Conservation (phyloP, 2,888 invertebrate genomes). For the Caenorhabditis angaria region DNA sequence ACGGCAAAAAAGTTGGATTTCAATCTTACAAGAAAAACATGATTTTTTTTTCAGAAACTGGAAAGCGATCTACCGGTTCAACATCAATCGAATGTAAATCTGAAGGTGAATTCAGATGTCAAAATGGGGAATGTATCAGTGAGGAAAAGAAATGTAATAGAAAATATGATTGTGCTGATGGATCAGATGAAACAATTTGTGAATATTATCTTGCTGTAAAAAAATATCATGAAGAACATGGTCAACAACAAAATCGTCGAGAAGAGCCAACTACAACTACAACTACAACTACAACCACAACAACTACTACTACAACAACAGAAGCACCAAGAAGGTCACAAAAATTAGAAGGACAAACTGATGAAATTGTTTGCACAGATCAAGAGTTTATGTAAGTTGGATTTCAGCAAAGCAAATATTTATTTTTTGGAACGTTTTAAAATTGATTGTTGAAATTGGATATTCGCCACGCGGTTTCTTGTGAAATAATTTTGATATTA, state of each 20-base stretch:
- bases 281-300: constrained; percentile 1
- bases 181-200: constrained; percentile 64
- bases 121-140: constrained; percentile 82
- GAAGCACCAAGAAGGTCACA: constrained; percentile 7
- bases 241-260: constrained; percentile 13
- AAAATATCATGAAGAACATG: constrained; percentile 38
- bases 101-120: constrained; percentile 49
- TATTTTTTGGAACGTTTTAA: no score
- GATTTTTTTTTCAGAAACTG: constrained; percentile 53
- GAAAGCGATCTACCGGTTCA: constrained; percentile 59
- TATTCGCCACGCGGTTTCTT: no score
- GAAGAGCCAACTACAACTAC: no score
- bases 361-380: constrained; percentile 55
- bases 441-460: no score
- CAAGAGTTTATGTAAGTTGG: constrained; percentile 49
- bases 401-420: no score
- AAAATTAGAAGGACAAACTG: constrained; percentile 6
- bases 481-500: no score
- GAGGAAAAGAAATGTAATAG: constrained; percentile 82
- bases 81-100: constrained; percentile 19
- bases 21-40: not conserved
- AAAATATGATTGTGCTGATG: constrained; percentile 73
- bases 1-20: not conserved
- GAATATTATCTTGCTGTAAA: constrained; percentile 61
- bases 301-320: constrained; percentile 17